Evolutionary conservation across 2,113 vertebrate species (phyloP), one percentile per base, ranked within the genome.

Genomic region (Gasterosteus aculeatus): DNA sequence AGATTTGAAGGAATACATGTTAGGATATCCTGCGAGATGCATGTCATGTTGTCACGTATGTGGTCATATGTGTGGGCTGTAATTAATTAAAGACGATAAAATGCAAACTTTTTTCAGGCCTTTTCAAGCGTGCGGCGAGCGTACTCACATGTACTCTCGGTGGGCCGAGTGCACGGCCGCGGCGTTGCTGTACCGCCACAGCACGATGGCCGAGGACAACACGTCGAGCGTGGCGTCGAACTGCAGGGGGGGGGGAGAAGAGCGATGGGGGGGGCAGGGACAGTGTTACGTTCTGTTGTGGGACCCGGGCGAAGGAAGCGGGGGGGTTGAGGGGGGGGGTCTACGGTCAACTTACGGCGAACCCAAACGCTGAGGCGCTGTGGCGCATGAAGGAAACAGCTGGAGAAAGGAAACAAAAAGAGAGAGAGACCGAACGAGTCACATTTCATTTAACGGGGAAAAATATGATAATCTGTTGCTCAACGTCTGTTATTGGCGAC

Each of bases 141-240:
- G 26, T 84, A 98, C 97, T 99, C 85, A 99, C 98, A 99, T 95
- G 94, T 99, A 98, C 75, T 99, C 98, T 7, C 97, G 94, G 88
- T 98, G 96, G 0, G 97, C 97, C 1, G 98, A 99, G 90, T 99
- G 97, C 35, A 99, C 97, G 0, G 98, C 97, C 0, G 97, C 96
- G 0, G 98, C 98, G 0, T 99, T 99, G 94, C 97, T 97, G 91
- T 99, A 99, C 51, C 98, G 96, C 98, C 98, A 99, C 86, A 99
- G n/a, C 39, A 99, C 98, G 29, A 99, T 99, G 11, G 94, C 94
- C 0, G 98, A 99, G 0, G 97, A 99, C 88, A 99, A 81, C 63
- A 99, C 97, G 4, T 99, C 98, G 81, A 99, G 93, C 31, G 91
- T 91, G 69, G 98, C 98, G 51, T 99, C 98, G 76, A 99, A 99